phyloP scores from a whole-genome alignment of 2,888 invertebrate genomes.

The Rhingia rostrata region DNA sequence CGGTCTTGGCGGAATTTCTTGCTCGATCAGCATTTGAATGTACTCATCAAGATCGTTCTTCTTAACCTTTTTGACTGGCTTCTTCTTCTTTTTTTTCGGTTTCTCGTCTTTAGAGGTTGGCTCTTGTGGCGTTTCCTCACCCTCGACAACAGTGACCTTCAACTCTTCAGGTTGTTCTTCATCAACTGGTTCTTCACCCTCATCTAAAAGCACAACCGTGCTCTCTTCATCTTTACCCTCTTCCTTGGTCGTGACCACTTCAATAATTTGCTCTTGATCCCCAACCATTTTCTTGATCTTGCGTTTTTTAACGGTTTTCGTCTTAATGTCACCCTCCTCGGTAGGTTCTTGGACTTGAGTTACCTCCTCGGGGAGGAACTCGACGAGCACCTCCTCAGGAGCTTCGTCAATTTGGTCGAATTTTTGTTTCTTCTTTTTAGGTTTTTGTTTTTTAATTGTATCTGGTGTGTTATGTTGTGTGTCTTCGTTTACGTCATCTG shows the following conservation, averaged over 20 bases:
- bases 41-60: conserved; percentile 81
- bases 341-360: conserved; percentile 74
- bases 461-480: conserved; percentile 80
- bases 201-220: conserved; percentile 76
- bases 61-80: conserved; percentile 78
- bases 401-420: conserved; percentile 80
- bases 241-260: conserved; percentile 77
- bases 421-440: conserved; percentile 77
- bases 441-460: conserved; percentile 77
- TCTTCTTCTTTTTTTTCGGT: conserved; percentile 78
- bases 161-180: conserved; percentile 67
- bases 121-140: conserved; percentile 58
- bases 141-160: conserved; percentile 75
- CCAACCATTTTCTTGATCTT: conserved; percentile 79
- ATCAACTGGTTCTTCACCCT: conserved; percentile 75
- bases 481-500: conserved; percentile 82
- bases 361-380: conserved; percentile 78
- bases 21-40: conserved; percentile 81
- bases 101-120: conserved; percentile 74
- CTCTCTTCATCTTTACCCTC: conserved; percentile 79
- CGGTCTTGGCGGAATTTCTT: conserved; percentile 82
- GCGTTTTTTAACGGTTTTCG: conserved; percentile 77
- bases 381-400: conserved; percentile 78
- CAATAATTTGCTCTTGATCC: conserved; percentile 78
- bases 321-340: conserved; percentile 76